A percentile compares a stretch with the other conserved stretches of the same genome.
These are phyloP conservation scores for Caradrina kadenii DNA, from an alignment of 2,888 invertebrate species.

Conservation along the genomic window DNA sequence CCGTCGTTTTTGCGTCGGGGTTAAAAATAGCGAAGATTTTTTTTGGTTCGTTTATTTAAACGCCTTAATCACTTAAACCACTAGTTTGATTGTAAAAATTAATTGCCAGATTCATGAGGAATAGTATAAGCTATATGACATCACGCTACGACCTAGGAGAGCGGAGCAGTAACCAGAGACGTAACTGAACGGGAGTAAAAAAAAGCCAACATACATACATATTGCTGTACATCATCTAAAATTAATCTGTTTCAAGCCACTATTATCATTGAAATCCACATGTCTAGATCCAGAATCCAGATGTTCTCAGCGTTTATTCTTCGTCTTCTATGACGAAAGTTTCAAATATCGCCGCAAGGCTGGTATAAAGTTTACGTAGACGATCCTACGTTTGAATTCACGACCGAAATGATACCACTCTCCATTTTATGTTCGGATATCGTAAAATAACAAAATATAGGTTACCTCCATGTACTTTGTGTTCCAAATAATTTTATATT, in stretches of 20 bases:
- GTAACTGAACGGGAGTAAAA: no score
- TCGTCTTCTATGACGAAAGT: constrained; percentile 42
- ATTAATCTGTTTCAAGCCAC: neutral
- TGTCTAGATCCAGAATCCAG: constrained; percentile 21
- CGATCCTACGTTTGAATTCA: constrained; percentile 67
- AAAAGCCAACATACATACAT: no score
- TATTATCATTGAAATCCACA: constrained; percentile 14
- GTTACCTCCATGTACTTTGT: constrained; percentile 57
- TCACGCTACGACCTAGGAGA: no score
- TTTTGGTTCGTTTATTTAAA: no score
- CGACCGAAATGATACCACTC: constrained; percentile 66
- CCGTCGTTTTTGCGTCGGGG: no score
- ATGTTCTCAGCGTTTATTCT: constrained; percentile 34
- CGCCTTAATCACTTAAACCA: no score
- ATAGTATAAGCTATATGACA: no score
- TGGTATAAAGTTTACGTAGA: constrained; percentile 66
- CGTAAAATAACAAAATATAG: constrained; percentile 63
- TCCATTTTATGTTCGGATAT: constrained; percentile 63
- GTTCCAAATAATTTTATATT: constrained; percentile 51
- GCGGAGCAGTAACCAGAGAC: no score
- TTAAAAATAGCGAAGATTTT: no score
- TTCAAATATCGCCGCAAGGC: constrained; percentile 50
- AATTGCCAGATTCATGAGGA: no score
- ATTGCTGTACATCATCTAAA: neutral
- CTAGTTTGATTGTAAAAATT: no score